A percentile compares a stretch with the other conserved stretches of the same genome.
Conservation (phyloP, 1,140 invertebrate species). For the Drosophila pandora region DNA sequence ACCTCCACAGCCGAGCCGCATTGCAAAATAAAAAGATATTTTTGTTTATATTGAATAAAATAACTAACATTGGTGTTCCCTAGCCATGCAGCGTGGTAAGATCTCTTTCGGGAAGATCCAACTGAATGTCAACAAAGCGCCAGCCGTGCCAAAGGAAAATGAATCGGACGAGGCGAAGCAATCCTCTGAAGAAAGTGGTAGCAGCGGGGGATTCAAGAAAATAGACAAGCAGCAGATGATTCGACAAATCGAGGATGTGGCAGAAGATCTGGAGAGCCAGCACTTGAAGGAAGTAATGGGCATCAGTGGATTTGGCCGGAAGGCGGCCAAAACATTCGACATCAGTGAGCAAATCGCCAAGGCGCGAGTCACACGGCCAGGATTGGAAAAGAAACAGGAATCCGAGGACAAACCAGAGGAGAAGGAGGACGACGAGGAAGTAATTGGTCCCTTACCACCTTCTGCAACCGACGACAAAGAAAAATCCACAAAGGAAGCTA, state of each 20-base stretch:
- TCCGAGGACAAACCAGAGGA: constrained; percentile 6
- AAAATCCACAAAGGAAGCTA: constrained; percentile 14
- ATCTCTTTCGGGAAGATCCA: constrained; percentile 87
- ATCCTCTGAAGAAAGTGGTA: constrained; percentile 1
- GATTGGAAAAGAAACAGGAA: constrained; percentile 21
- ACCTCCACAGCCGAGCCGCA: neutral
- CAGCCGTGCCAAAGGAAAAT: constrained; percentile 47
- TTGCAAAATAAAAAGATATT: neutral
- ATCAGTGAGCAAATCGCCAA: constrained; percentile 85
- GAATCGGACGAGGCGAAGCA: constrained; percentile 36
- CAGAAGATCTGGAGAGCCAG: constrained; percentile 88
- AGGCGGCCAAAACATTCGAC: constrained; percentile 90
- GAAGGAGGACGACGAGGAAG: constrained; percentile 31
- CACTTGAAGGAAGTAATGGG: constrained; percentile 90
- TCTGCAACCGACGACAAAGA: constrained; percentile 3
- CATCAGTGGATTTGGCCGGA: constrained; percentile 90
- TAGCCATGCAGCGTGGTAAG: constrained; percentile 75
- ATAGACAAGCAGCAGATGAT: constrained; percentile 85
- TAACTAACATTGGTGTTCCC: too few species aligned
- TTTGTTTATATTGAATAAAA: neutral
- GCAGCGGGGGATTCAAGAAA: constrained; percentile 86
- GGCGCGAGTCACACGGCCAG: constrained; percentile 55
- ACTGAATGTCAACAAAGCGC: constrained; percentile 82
- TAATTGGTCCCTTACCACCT: constrained; percentile 71
- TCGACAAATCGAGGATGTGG: constrained; percentile 87